A percentile compares a stretch with the other conserved stretches of the same genome.
Evolutionary conservation across 2,113 vertebrate species (phyloP).

Genomic region (Engraulis encrasicolus): DNA sequence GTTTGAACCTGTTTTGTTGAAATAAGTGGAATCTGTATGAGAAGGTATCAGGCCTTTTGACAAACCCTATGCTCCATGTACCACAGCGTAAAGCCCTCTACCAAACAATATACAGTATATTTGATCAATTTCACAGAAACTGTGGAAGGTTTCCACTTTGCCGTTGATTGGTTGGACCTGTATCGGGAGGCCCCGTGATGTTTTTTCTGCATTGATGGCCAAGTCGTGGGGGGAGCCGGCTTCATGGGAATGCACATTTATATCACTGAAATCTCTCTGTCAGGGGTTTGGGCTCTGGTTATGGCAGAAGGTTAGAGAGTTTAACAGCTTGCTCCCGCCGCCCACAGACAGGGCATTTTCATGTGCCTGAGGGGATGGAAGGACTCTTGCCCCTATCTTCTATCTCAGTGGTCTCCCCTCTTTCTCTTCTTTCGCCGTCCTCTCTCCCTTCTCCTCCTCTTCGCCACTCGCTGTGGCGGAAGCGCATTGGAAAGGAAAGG

Average conservation of each 20-base stretch:
- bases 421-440: constrained; percentile 47
- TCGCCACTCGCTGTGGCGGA: constrained; percentile 55
- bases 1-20: constrained; percentile 47
- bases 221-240: constrained; percentile 19
- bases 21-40: constrained; percentile 55
- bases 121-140: constrained; percentile 54
- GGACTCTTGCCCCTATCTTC: constrained; percentile 42
- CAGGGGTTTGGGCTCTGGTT: constrained; percentile 18
- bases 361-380: constrained; percentile 32
- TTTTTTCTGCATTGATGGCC: constrained; percentile 31
- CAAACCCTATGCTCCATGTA: constrained; percentile 41
- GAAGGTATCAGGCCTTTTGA: constrained; percentile 59
- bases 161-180: constrained; percentile 38
- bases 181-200: constrained; percentile 29
- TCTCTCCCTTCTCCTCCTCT: constrained; percentile 52
- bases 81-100: constrained; percentile 60
- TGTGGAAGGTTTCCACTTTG: constrained; percentile 18
- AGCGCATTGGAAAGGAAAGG: constrained; percentile 70
- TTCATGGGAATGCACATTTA: constrained; percentile 32
- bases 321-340: constrained; percentile 39
- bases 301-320: constrained; percentile 38
- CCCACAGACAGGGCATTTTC: constrained; percentile 38
- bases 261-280: constrained; percentile 35
- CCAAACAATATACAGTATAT: constrained; percentile 30
- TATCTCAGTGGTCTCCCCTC: constrained; percentile 32